phyloP scores from a whole-genome alignment of 2,888 invertebrate genomes.

The Lysandra coridon region DNA sequence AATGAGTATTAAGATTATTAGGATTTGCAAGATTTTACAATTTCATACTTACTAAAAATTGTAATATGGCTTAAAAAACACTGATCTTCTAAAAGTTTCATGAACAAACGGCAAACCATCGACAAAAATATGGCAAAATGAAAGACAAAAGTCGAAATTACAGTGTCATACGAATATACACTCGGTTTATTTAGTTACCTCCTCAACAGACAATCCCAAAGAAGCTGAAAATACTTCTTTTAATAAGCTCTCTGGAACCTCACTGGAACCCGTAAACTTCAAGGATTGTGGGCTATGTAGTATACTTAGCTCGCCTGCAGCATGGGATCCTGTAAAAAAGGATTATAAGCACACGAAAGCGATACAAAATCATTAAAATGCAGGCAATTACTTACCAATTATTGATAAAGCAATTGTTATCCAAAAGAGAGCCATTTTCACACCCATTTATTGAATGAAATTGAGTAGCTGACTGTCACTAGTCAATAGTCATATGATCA shows the following conservation, averaged over 20 bases:
- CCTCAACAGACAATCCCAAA: constrained; percentile 86
- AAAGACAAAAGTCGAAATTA: neutral
- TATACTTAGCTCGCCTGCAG: constrained; percentile 84
- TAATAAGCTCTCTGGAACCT: constrained; percentile 82
- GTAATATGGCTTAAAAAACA: no score
- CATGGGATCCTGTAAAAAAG: constrained; percentile 69
- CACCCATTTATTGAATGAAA: constrained; percentile 63
- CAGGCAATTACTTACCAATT: constrained; percentile 59
- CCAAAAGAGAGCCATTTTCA: constrained; percentile 65
- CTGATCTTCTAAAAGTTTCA: no score
- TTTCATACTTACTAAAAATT: no score
- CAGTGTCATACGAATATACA: neutral
- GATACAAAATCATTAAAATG: constrained; percentile 28
- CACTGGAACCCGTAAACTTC: constrained; percentile 83
- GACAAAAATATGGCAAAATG: neutral
- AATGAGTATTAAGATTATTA: neutral
- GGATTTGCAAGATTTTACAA: neutral
- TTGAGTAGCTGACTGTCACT: constrained; percentile 55
- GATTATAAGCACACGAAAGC: constrained; percentile 21
- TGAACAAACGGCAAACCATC: neutral
- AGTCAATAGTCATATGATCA: constrained; percentile 65
- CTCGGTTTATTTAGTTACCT: constrained; percentile 61
- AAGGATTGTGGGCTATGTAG: constrained; percentile 85
- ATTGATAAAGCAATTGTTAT: constrained; percentile 59
- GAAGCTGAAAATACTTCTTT: constrained; percentile 87